A percentile compares a stretch with the other conserved stretches of the same genome.
Conservation (phyloP, 2,888 invertebrate genomes). For the Yponomeuta evonymella region DNA sequence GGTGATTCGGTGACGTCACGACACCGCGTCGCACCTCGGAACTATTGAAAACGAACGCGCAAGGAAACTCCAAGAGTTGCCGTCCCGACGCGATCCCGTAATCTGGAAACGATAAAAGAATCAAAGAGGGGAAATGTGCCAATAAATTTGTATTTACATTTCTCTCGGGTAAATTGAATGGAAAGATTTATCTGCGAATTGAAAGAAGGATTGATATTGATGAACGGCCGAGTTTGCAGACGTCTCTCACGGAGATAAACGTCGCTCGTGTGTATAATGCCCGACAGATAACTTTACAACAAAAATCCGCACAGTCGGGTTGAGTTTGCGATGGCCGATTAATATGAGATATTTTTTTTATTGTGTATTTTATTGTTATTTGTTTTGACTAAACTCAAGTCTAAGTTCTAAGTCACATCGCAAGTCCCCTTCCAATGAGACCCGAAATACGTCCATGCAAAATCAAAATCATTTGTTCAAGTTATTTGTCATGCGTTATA, state of each 20-base stretch:
- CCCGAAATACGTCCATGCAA: too few relatives aligned
- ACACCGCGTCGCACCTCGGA: conserved; percentile 84
- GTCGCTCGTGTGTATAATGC: background rate
- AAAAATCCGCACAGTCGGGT: too few relatives aligned
- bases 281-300: too few relatives aligned
- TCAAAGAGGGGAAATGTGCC: conserved; percentile 1
- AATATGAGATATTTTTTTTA: too few relatives aligned
- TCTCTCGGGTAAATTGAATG: conserved; percentile 25
- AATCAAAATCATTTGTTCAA: too few relatives aligned
- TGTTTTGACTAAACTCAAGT: too few relatives aligned
- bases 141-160: conserved; percentile 17
- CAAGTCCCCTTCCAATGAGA: too few relatives aligned
- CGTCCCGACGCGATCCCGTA: conserved; percentile 89
- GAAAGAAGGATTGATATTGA: conserved; percentile 17
- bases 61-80: conserved; percentile 85
- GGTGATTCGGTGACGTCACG: conserved; percentile 92
- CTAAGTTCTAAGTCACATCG: too few relatives aligned
- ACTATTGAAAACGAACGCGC: conserved; percentile 93
- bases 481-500: background rate
- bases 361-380: too few relatives aligned
- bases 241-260: background rate
- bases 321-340: too few relatives aligned
- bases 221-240: background rate
- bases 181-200: conserved; percentile 28
- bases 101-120: conserved; percentile 74